Percentiles rank a stretch among this genome's conserved stretches.
These are phyloP conservation scores for Microtus montanus DNA, from an alignment of 2,113 vertebrate genomes.

Conservation along the genomic window DNA sequence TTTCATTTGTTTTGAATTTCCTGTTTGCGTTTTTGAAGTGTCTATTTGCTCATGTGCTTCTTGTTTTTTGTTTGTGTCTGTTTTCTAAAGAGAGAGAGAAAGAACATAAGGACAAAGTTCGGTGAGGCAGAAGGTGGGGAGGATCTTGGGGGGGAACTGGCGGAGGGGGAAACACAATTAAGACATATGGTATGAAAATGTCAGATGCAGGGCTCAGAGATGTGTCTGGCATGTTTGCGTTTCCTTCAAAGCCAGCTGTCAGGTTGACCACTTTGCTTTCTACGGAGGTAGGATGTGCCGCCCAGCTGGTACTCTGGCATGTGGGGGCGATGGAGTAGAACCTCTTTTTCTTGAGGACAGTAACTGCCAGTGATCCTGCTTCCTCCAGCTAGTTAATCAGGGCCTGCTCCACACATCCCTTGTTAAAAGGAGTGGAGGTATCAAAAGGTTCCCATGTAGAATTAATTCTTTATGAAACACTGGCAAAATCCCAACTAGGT, in stretches of 20 bases:
- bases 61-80: neutral
- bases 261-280: neutral
- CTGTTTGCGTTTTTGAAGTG: neutral
- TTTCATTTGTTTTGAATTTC: neutral
- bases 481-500: conserved; percentile 64
- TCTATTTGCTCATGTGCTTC: neutral
- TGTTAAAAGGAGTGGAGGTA: conserved; percentile 60
- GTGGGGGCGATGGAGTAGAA: neutral
- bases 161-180: neutral
- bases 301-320: conserved; percentile 5
- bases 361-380: neutral
- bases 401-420: neutral
- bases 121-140: neutral
- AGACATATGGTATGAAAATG: neutral
- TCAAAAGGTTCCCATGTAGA: conserved; percentile 28
- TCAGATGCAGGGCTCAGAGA: neutral
- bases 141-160: neutral
- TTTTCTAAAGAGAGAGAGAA: neutral
- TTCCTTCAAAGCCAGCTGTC: conserved; percentile 28
- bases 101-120: neutral
- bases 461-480: conserved; percentile 66
- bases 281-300: conserved; percentile 1
- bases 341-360: neutral
- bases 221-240: neutral
- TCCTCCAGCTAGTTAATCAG: neutral